A percentile compares a stretch with the other conserved stretches of the same genome.
phyloP scores from a whole-genome alignment of 2,797 vertebrate genomes.

The Leptatherina wallacei region DNA sequence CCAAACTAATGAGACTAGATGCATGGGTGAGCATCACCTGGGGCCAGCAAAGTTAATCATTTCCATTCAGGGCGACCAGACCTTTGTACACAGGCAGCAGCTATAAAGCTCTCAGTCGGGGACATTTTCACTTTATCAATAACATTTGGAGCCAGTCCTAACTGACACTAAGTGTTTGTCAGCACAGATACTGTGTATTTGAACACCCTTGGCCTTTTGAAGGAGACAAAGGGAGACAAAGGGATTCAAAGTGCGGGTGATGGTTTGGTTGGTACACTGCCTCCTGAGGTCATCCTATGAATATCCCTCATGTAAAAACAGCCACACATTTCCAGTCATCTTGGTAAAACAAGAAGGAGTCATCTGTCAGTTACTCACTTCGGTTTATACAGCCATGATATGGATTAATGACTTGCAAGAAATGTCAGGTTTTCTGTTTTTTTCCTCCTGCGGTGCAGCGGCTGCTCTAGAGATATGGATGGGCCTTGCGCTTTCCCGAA shows the following conservation, averaged over 20 bases:
- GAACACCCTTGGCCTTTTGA: constrained; percentile 25
- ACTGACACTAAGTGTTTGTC: constrained; percentile 27
- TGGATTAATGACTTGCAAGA: constrained; percentile 55
- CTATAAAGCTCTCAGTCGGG: constrained; percentile 33
- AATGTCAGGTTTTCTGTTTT: constrained; percentile 38
- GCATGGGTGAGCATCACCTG: constrained; percentile 59
- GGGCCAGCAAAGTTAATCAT: constrained; percentile 65
- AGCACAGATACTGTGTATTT: constrained; percentile 36
- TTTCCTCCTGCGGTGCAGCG: constrained; percentile 53
- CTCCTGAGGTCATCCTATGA: constrained; percentile 54
- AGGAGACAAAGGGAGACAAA: constrained; percentile 45
- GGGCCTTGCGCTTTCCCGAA: constrained; percentile 58
- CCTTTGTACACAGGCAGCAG: constrained; percentile 35
- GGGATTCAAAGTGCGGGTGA: constrained; percentile 22
- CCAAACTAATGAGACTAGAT: constrained; percentile 60
- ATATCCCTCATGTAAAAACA: constrained; percentile 42
- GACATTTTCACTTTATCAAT: constrained; percentile 53
- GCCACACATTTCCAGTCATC: constrained; percentile 11
- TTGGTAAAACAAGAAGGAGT: constrained; percentile 44
- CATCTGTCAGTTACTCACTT: constrained; percentile 43
- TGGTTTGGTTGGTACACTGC: constrained; percentile 31
- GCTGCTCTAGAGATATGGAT: constrained; percentile 56
- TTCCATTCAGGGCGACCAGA: constrained; percentile 41
- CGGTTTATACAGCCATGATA: constrained; percentile 60
- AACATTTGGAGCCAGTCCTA: constrained; percentile 34